These are phyloP conservation scores for Camponotus vicinus DNA, from an alignment of 1,140 invertebrate species.

Conservation along the genomic window DNA sequence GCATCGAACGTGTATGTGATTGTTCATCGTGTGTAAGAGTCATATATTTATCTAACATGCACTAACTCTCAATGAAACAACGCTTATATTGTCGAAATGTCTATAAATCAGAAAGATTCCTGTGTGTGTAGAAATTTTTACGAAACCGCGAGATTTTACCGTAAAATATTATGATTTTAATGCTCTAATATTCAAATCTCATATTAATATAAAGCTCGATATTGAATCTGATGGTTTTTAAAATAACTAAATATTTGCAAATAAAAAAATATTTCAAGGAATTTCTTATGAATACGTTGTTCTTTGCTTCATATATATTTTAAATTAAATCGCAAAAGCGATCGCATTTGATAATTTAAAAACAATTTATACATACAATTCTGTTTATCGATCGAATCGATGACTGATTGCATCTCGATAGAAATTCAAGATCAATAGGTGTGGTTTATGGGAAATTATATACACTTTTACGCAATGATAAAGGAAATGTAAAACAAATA, in stretches of 20 bases:
- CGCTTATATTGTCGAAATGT: conserved; percentile 16
- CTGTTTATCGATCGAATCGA: not conserved
- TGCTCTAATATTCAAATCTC: not conserved
- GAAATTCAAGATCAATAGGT: not conserved
- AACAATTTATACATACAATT: not conserved
- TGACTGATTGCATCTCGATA: not conserved
- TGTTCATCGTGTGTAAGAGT: conserved; percentile 15
- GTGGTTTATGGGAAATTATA: not conserved
- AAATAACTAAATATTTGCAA: not conserved
- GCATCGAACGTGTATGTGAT: no score
- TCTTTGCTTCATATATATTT: not conserved
- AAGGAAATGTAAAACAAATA: conserved; percentile 44
- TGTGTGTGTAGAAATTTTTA: not conserved
- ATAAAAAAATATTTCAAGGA: not conserved
- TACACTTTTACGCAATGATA: conserved; percentile 18
- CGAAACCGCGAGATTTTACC: conserved; percentile 3
- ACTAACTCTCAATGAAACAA: conserved; percentile 66
- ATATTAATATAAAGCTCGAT: not conserved
- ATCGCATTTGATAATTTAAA: not conserved
- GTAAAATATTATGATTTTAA: not conserved
- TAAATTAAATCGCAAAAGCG: not conserved
- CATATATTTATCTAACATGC: conserved; percentile 59
- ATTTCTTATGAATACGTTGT: not conserved
- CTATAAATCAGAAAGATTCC: conserved; percentile 29
- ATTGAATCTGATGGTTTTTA: not conserved